These are phyloP conservation scores for Cerceris ruficornis DNA, from an alignment of 2,888 invertebrate species.

Conservation along the genomic window DNA sequence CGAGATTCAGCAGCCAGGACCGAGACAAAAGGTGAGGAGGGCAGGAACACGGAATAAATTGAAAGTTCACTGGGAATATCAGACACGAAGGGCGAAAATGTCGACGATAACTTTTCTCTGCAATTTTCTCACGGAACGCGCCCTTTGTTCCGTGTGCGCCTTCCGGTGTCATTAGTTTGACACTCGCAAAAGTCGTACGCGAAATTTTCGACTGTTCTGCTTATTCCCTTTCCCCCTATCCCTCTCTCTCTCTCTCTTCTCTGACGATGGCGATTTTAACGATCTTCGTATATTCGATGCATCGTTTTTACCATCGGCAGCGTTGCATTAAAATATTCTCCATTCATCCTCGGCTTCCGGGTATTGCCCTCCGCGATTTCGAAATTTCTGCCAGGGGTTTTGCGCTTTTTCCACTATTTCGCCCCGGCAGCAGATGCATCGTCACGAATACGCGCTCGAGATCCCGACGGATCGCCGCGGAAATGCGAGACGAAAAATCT, in stretches of 20 bases:
- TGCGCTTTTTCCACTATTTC: not conserved
- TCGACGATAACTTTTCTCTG: constrained; percentile 53
- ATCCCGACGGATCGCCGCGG: not conserved
- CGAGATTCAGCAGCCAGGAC: constrained; percentile 45
- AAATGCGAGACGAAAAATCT: constrained; percentile 14
- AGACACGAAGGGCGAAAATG: constrained; percentile 49
- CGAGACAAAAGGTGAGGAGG: constrained; percentile 16
- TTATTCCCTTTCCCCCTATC: not conserved
- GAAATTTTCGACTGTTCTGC: constrained; percentile 25
- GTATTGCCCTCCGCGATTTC: constrained; percentile 4
- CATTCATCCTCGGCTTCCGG: not conserved
- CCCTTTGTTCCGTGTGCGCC: constrained; percentile 41
- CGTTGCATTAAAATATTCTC: constrained; percentile 32
- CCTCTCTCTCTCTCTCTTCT: not conserved
- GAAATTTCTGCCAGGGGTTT: not conserved
- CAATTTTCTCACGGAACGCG: constrained; percentile 37
- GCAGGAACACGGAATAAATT: constrained; percentile 54
- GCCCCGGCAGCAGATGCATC: constrained; percentile 1
- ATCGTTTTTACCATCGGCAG: not conserved
- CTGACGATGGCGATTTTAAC: constrained; percentile 38
- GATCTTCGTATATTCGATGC: constrained; percentile 10
- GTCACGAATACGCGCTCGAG: constrained; percentile 1
- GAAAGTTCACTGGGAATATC: constrained; percentile 61
- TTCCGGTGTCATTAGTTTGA: constrained; percentile 55
- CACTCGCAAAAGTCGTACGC: constrained; percentile 27